A percentile compares a stretch with the other conserved stretches of the same genome.
Evolutionary conservation across 2,113 vertebrate species (phyloP).

Genomic region (Bubo blakistoni): DNA sequence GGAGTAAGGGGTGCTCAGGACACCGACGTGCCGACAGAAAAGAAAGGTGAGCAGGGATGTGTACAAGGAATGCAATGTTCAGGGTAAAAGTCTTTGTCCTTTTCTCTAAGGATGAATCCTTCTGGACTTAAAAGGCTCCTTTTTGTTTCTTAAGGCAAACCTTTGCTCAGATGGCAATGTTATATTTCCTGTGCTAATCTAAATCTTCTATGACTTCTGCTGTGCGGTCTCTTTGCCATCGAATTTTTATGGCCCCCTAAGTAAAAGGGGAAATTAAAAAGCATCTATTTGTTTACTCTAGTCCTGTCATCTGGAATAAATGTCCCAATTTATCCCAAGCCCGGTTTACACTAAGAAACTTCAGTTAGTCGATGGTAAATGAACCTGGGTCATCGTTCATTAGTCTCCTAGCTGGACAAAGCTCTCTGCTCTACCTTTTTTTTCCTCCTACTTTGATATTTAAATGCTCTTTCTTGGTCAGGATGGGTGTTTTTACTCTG

Average conservation of each 20-base stretch:
- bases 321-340: conserved; percentile 39
- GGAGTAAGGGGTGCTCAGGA: not conserved
- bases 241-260: not conserved
- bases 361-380: conserved; percentile 12
- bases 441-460: not conserved
- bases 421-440: not conserved
- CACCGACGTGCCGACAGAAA: not conserved
- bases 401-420: not conserved
- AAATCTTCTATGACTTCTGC: not conserved
- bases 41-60: not conserved
- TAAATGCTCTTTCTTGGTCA: not conserved
- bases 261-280: conserved; percentile 41
- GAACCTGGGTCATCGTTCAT: not conserved
- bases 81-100: not conserved
- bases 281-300: conserved; percentile 45
- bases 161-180: not conserved
- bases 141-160: not conserved
- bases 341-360: not conserved
- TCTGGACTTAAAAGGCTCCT: not conserved
- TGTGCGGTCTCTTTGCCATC: not conserved
- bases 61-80: not conserved
- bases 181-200: not conserved
- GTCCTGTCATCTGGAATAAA: conserved; percentile 56
- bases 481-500: not conserved
- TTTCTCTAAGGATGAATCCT: not conserved